These are phyloP conservation scores for Delichon dasypus DNA, from an alignment of 2,797 vertebrate genomes.

Conservation along the genomic window DNA sequence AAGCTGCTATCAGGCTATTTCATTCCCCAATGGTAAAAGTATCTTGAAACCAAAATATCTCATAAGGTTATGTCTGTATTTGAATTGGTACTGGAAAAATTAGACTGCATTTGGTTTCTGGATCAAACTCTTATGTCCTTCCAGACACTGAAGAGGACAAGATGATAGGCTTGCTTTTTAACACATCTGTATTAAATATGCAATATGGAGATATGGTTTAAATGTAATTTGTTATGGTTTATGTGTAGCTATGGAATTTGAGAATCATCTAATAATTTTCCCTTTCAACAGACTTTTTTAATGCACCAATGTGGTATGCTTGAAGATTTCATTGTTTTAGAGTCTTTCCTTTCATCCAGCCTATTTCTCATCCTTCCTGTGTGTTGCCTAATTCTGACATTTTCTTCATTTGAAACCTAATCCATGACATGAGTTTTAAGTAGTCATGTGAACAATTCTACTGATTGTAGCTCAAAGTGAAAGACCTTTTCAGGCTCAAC, in stretches of 20 bases:
- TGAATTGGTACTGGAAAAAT: conserved; percentile 13
- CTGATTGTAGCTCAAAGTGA: not conserved
- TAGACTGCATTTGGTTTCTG: not conserved
- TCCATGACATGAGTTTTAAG: not conserved
- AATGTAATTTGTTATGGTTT: conserved; percentile 1
- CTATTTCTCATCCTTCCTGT: not conserved
- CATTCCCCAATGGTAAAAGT: not conserved
- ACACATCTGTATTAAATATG: conserved; percentile 33
- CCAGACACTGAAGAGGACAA: not conserved
- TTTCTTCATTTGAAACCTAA: not conserved
- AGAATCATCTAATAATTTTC: not conserved
- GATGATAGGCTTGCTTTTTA: conserved; percentile 6
- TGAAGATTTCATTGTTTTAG: not conserved
- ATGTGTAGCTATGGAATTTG: conserved; percentile 3
- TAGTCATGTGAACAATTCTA: not conserved
- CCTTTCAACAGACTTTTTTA: not conserved
- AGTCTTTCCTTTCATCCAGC: not conserved
- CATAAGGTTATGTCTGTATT: not conserved
- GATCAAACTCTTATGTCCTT: not conserved
- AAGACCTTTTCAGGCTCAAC: not conserved
- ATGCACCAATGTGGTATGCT: not conserved
- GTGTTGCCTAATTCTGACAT: not conserved
- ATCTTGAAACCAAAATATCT: not conserved
- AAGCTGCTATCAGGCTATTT: not conserved
- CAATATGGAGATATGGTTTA: not conserved